A percentile compares a stretch with the other conserved stretches of the same genome.
These are phyloP conservation scores for Sinosuthora webbiana DNA, from an alignment of 2,113 vertebrate species.

Conservation along the genomic window DNA sequence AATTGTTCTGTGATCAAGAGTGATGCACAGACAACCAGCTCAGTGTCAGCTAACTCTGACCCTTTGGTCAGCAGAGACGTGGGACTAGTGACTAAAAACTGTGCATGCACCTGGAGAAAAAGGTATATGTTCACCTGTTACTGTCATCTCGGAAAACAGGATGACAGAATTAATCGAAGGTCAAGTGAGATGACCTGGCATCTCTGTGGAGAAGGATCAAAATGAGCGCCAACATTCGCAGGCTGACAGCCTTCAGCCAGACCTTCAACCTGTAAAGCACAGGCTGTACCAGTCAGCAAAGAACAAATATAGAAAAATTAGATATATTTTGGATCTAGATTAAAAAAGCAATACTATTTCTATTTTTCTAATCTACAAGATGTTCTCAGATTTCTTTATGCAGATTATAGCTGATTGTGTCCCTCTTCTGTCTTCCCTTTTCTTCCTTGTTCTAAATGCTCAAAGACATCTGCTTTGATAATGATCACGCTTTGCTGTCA, in stretches of 20 bases:
- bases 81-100: not conserved
- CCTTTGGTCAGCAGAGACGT: not conserved
- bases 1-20: not conserved
- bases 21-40: not conserved
- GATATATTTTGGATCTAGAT: not conserved
- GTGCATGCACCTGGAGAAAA: not conserved
- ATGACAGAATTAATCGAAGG: not conserved
- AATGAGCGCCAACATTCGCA: not conserved
- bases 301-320: not conserved
- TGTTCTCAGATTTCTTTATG: not conserved
- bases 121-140: not conserved
- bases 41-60: not conserved
- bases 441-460: not conserved
- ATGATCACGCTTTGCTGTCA: not conserved
- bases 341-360: not conserved
- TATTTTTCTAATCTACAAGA: not conserved
- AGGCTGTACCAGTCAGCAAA: not conserved
- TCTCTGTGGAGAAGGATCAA: not conserved
- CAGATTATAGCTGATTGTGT: not conserved
- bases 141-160: not conserved
- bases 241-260: not conserved
- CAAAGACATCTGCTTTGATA: not conserved
- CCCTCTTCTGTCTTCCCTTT: not conserved
- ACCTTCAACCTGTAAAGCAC: not conserved
- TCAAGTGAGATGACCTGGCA: not conserved